Base-by-base conservation (phyloP, 2,888 invertebrate species). In the Athripsodes cinereus region DNA sequence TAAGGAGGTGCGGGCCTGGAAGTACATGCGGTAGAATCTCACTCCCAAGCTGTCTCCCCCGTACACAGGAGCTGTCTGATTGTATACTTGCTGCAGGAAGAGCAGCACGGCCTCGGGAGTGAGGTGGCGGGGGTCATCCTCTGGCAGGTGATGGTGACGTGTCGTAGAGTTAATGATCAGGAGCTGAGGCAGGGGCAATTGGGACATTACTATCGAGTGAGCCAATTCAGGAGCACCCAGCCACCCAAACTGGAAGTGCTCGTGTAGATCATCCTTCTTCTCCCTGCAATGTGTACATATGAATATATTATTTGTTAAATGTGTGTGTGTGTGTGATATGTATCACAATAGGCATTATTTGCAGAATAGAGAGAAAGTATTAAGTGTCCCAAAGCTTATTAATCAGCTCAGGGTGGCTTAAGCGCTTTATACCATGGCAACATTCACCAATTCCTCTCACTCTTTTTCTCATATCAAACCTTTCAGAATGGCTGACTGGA, bases 221-320 rank as follows among this genome's bases (percentile, higher is more conserved):
- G 93, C 94, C 63, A 97, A 79, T 55, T 94, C 92, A 2, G 91
- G 87, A 64, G 85, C 89, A 1, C 91, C 93, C 72, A 94, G 86
- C 96, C 96, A 98, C 40, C 96, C 95, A 77, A 98, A 98, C 74
- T 97, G 96, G 70, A 92, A 93, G 65, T 81, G 74, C 72, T 83
- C 81, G 69, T 93, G 92, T 66, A 90, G 91, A 64, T 88, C 87
- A 40, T 87, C 82, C 59, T 90, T 84, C 69, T 89, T 83, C 64
- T 81, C 83, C 60, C 64, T 69, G 64, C 26, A 26, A 26, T 26
- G 10, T 26, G 26, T 26, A 26, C 26, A 26, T 26, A 26, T 26
- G 26, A 6, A 26, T 26, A n/a, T n/a, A n/a, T n/a, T n/a, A n/a
- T n/a, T n/a, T n/a, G n/a, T n/a, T n/a, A n/a, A n/a, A n/a, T n/a